phyloP scores from a whole-genome alignment of 2,888 invertebrate genomes.

The Rotaria macrura region DNA sequence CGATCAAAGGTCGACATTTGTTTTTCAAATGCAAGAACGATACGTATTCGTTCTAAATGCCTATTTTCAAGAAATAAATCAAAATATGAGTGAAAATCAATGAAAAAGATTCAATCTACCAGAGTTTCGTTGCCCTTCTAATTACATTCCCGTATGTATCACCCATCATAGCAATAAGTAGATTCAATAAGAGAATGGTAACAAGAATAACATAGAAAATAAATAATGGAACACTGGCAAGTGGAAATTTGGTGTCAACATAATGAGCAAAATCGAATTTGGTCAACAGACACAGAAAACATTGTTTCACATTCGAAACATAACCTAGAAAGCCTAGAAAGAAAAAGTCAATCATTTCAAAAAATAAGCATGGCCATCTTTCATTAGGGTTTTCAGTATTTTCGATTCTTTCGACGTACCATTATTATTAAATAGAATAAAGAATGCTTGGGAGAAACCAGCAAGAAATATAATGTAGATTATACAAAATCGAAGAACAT shows the following conservation, averaged over 20 bases:
- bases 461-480: conserved; percentile 93
- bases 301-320: not conserved
- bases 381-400: not conserved
- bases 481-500: conserved; percentile 80
- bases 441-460: conserved; percentile 82
- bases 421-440: not conserved
- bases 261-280: not conserved
- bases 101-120: not conserved
- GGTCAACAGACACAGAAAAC: not conserved
- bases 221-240: not conserved
- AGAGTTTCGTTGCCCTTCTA: conserved; percentile 58
- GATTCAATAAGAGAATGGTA: conserved; percentile 82
- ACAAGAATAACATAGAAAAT: conserved; percentile 95
- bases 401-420: not conserved
- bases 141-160: conserved; percentile 89
- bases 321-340: not conserved
- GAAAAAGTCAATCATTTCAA: not conserved
- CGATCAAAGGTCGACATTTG: no score
- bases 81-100: no score
- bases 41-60: no score
- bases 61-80: not conserved
- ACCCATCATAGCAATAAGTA: conserved; percentile 99
- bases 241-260: not conserved
- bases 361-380: not conserved
- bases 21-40: no score